Evolutionary conservation across 2,888 invertebrate genomes (phyloP).

Genomic region (Eupithecia dodoneata): DNA sequence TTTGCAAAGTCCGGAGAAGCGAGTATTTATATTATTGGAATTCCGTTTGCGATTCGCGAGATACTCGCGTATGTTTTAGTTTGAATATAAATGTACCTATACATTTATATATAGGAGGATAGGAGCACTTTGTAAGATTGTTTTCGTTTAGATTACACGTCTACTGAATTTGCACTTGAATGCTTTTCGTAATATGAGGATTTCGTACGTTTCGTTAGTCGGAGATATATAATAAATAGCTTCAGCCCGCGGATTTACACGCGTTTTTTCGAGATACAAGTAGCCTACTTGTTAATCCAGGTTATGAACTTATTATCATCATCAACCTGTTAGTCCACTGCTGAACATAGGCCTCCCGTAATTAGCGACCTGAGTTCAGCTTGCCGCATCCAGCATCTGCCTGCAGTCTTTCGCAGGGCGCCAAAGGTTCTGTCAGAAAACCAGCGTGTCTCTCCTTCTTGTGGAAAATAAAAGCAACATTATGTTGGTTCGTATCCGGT

Average conservation of each 20-base stretch:
- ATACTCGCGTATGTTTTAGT: slow-evolving; percentile 40
- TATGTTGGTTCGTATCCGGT: no score
- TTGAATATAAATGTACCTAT: slow-evolving; percentile 21
- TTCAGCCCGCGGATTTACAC: neutral
- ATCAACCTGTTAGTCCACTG: no score
- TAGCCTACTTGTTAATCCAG: neutral
- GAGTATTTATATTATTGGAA: slow-evolving; percentile 57
- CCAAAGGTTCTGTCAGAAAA: no score
- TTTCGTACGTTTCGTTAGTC: neutral
- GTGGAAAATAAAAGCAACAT: no score
- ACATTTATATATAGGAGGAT: neutral
- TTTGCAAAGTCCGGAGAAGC: slow-evolving; percentile 45
- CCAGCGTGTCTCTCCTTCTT: no score
- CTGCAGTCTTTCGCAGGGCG: no score
- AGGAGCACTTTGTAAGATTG: slow-evolving; percentile 27
- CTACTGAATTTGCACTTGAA: slow-evolving; percentile 10
- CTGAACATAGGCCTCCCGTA: no score
- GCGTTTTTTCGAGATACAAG: neutral
- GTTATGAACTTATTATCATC: no score
- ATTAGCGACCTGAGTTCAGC: no score
- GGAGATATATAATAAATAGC: neutral
- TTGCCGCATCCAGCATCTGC: no score
- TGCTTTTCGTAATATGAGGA: slow-evolving; percentile 4
- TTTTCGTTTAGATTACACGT: slow-evolving; percentile 25
- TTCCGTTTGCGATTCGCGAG: slow-evolving; percentile 43